Base-by-base conservation (phyloP, 2,113 vertebrate genomes). In the Xenopus borealis region DNA sequence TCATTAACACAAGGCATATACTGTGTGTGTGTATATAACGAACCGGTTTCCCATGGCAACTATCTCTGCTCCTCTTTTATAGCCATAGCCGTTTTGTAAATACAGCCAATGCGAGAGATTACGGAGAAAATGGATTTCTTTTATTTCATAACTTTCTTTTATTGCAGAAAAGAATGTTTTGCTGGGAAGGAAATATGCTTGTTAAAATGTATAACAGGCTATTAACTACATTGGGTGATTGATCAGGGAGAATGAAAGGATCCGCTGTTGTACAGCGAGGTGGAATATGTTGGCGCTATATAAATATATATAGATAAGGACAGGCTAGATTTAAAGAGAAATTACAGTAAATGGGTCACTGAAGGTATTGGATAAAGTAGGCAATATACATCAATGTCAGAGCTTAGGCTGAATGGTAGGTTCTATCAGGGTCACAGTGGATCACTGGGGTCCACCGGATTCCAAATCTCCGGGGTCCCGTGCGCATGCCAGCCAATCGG, bases 41-140 rank as follows among this genome's bases (percentile, higher is more conserved):
- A 61, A 61, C 10, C 58, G 4, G 58, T 61, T 61, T 61, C 58
- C 58, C 20, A 61, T 61, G 19, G 58, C 58, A 61, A 61, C 58
- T 23, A 61, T 27, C 58, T 61, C 19, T 12, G 20, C 9, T 61
- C 12, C 19, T 9, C 58, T 61, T 61, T 61, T 61, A 61, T 61
- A 23, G 58, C 10, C 58, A 23, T 23, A 61, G 9, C 58, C 16
- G 19, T 23, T 23, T 27, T 3, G 58, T 61, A 61, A 61, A 61
- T 61, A 61, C 58, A 12, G 18, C 8, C 16, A 58, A 13, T 9
- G 58, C 12, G 19, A 61, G 20, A 61, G 18, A 61, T 61, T 61
- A 61, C 5, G 20, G 18, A 23, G 58, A 7, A 20, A 61, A 27
- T 27, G 10, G 58, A 23, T 10, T 61, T 61, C 23, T 61, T 55